Conservation (phyloP, 2,113 vertebrate genomes). For the Toxotes jaculatrix region DNA sequence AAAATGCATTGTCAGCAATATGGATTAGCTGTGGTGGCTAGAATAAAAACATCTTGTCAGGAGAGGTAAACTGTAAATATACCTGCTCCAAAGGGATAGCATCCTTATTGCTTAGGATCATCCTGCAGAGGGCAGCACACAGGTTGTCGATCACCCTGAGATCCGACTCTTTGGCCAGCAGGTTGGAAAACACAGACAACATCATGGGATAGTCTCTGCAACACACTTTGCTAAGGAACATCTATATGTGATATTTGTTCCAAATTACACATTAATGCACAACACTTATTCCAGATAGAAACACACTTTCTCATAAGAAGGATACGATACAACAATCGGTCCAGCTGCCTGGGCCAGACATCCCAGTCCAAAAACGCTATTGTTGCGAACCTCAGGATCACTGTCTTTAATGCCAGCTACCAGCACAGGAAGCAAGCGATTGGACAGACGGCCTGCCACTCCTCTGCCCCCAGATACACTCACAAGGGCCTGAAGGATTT, state of each 20-base stretch:
- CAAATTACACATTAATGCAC: background rate
- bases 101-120: slow-evolving; percentile 84
- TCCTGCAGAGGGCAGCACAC: slow-evolving; percentile 90
- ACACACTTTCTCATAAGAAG: slow-evolving; percentile 19
- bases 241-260: background rate
- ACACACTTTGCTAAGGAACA: slow-evolving; percentile 63
- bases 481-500: slow-evolving; percentile 86
- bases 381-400: slow-evolving; percentile 90
- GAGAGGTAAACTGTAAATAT: background rate
- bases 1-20: background rate
- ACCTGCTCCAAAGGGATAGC: slow-evolving; percentile 89
- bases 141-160: slow-evolving; percentile 89
- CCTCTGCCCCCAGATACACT: slow-evolving; percentile 65
- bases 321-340: slow-evolving; percentile 84
- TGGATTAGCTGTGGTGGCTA: background rate
- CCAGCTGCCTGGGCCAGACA: slow-evolving; percentile 88
- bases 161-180: slow-evolving; percentile 86
- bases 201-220: slow-evolving; percentile 88
- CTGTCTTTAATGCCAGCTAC: slow-evolving; percentile 82
- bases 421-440: slow-evolving; percentile 86
- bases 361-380: slow-evolving; percentile 90
- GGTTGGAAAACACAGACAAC: slow-evolving; percentile 86
- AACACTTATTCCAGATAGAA: background rate
- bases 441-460: slow-evolving; percentile 84
- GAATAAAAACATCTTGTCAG: background rate